These are phyloP conservation scores for Temnothorax unifasciatus DNA, from an alignment of 2,888 invertebrate species.

Conservation along the genomic window DNA sequence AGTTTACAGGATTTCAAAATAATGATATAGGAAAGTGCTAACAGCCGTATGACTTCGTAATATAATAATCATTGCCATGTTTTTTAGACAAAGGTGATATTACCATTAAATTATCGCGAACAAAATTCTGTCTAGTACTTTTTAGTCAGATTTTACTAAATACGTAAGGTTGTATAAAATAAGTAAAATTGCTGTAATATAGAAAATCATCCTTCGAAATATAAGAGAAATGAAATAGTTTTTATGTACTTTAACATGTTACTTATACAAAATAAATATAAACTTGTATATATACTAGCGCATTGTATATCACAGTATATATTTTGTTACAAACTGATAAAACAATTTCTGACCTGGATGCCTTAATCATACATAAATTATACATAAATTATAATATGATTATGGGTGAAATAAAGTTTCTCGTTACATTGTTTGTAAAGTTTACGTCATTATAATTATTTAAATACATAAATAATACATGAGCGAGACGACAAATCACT, in stretches of 20 bases:
- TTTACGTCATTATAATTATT: slow-evolving; percentile 8
- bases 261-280: slow-evolving; percentile 42
- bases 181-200: background rate
- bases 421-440: slow-evolving; percentile 11
- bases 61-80: background rate
- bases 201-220: slow-evolving; percentile 6
- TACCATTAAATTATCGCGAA: background rate
- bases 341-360: background rate
- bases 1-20: background rate
- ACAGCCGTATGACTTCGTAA: background rate
- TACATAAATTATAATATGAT: slow-evolving; percentile 21
- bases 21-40: background rate
- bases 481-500: background rate
- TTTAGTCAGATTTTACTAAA: background rate
- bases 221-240: background rate
- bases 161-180: background rate
- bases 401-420: slow-evolving; percentile 38
- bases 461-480: background rate
- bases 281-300: slow-evolving; percentile 12
- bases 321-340: slow-evolving; percentile 7
- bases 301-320: background rate
- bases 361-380: background rate
- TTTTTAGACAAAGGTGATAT: background rate
- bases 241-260: slow-evolving; percentile 44
- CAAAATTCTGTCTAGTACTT: background rate